Percentiles rank a stretch among this genome's conserved stretches.
Conservation (phyloP, 92 coral and sea anemone genomes). For the Blastomussa wellsi region DNA sequence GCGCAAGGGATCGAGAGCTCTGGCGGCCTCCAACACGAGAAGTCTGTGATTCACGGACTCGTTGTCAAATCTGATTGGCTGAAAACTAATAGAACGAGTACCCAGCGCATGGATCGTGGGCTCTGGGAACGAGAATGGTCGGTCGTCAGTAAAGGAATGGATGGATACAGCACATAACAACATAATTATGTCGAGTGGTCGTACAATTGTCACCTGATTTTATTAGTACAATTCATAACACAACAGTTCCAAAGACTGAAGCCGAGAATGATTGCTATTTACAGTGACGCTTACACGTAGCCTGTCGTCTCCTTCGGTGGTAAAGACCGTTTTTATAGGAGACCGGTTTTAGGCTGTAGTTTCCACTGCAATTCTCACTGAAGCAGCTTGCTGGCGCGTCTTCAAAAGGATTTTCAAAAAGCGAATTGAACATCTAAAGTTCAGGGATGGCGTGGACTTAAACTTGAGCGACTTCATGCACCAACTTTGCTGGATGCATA, state of each 20-base stretch:
- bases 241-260: not conserved
- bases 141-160: no score
- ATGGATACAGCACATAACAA: no score
- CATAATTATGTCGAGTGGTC: no score
- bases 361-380: not conserved
- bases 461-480: not conserved
- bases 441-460: not conserved
- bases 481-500: not conserved
- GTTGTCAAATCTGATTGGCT: no score
- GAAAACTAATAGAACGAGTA: no score
- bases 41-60: no score
- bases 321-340: conserved; percentile 21
- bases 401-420: not conserved
- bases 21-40: no score
- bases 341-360: not conserved
- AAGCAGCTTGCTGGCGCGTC: not conserved
- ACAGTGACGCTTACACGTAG: not conserved
- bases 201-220: no score
- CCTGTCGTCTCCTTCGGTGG: conserved; percentile 12
- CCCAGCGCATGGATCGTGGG: no score
- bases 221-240: not conserved
- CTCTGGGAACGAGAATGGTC: no score
- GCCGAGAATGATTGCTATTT: not conserved
- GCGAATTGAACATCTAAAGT: not conserved
- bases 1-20: no score